Base-by-base conservation (phyloP, 2,797 vertebrate genomes). In the Propithecus deckenii region DNA sequence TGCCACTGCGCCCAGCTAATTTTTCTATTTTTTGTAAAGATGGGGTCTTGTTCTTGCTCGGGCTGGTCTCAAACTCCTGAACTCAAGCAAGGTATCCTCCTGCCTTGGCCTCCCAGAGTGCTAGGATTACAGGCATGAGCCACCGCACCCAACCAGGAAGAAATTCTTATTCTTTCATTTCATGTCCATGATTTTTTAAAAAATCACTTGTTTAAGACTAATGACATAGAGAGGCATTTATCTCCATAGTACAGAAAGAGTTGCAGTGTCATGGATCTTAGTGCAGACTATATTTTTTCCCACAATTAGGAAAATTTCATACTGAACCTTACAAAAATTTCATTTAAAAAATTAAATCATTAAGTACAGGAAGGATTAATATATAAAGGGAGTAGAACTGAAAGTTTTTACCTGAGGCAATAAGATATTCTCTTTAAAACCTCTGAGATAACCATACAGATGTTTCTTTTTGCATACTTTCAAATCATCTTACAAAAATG, bases 401-500 rank as follows among this genome's bases (percentile, higher is more conserved):
- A 59, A 80, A 93, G 87, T 9, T 91, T 97, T 96, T 89, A 18
- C 63, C 2, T 25, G 43, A 32, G 35, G 32, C 41, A 80, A 38
- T 69, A 88, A 89, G 28, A 63, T 74, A 91, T 52, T 90, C 88
- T 92, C 78, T 93, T 86, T 94, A 92, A 92, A 57, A 57, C 5
- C 87, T 94, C 52, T 0, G 22, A 95, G 79, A 93, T 96, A 91
- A 78, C 41, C 41, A 71, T 88, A 97, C n/a, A 7, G 94, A 89
- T 72, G 0, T 95, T 96, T 92, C 63, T 93, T 96, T 86, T 71
- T 97, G 94, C 85, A 95, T 94, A 97, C 88, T 96, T 4, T 86
- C 87, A 97, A 95, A 91, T 79, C 97, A 86, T 97, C 90, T 95
- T 97, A 96, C 94, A 92, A 91, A 98, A 98, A 97, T 52, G 86